A percentile compares a stretch with the other conserved stretches of the same genome.
Evolutionary conservation across 2,888 invertebrate genomes (phyloP).

Genomic region (Cylindroiulus punctatus): DNA sequence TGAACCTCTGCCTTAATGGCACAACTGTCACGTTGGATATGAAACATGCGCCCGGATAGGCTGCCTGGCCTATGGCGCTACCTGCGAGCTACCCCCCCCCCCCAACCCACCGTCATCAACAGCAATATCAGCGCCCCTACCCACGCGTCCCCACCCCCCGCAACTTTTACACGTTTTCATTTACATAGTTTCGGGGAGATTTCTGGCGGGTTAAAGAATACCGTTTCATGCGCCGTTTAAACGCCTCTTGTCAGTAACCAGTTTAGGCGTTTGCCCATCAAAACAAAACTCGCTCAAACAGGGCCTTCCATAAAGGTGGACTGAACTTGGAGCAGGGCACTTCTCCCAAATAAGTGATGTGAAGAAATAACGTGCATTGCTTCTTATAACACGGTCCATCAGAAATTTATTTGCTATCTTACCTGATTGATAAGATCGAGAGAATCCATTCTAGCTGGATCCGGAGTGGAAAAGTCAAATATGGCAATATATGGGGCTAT

Average conservation of each 20-base stretch:
- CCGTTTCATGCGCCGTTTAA: neutral
- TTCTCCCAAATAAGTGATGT: no score
- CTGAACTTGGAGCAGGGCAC: no score
- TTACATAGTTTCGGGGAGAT: slow-evolving; percentile 29
- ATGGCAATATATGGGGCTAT: no score
- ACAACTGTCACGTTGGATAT: slow-evolving; percentile 49
- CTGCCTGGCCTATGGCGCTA: neutral
- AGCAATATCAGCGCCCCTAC: neutral
- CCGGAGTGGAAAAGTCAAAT: no score
- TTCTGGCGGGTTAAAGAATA: neutral
- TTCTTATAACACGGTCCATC: no score
- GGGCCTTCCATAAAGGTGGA: no score
- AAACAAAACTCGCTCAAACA: neutral
- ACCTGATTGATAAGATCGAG: no score
- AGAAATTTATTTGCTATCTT: no score
- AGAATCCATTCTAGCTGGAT: no score
- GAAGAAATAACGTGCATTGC: no score
- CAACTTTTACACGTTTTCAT: neutral
- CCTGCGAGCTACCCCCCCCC: neutral
- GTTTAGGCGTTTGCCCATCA: neutral
- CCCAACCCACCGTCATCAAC: neutral
- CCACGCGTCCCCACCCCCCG: neutral
- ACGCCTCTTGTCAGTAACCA: slow-evolving; percentile 20
- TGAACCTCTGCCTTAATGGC: slow-evolving; percentile 50
- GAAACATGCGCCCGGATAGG: slow-evolving; percentile 22